Percentiles rank a stretch among this genome's conserved stretches.
Evolutionary conservation across 2,113 vertebrate genomes (phyloP).

Genomic region (Menidia beryllina): DNA sequence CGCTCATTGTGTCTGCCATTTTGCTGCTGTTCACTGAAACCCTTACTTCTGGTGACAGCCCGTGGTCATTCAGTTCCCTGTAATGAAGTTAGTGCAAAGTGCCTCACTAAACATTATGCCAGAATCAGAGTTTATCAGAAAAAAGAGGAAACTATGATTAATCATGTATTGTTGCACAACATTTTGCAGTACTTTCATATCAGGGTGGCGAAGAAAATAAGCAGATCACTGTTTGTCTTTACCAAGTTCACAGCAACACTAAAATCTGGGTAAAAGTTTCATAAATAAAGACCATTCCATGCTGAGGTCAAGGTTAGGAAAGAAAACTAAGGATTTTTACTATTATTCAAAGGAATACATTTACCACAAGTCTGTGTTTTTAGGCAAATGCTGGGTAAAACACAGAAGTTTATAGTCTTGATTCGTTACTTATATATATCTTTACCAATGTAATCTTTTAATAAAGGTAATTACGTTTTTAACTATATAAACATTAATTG

Average conservation of each 20-base stretch:
- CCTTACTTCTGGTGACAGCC: background rate
- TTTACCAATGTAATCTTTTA: too few relatives aligned
- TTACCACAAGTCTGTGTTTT: background rate
- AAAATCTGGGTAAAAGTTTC: slow-evolving; percentile 2
- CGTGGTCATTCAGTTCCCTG: slow-evolving; percentile 36
- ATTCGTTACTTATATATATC: too few relatives aligned
- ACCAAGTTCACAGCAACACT: background rate
- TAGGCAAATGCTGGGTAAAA: background rate
- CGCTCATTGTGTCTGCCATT: slow-evolving; percentile 25
- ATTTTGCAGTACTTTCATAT: too few relatives aligned
- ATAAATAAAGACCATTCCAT: background rate
- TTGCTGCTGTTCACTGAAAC: slow-evolving; percentile 18
- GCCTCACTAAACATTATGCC: slow-evolving; percentile 65
- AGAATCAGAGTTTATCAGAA: slow-evolving; percentile 49
- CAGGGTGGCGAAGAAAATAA: background rate
- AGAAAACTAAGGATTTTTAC: background rate
- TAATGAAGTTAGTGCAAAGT: slow-evolving; percentile 51
- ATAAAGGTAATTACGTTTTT: too few relatives aligned
- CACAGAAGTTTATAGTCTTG: too few relatives aligned
- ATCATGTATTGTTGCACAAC: slow-evolving; percentile 2
- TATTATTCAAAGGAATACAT: background rate
- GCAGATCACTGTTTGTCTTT: background rate
- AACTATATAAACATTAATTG: too few relatives aligned
- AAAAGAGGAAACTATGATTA: background rate
- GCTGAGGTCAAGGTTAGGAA: background rate